Conservation (phyloP, 2,888 invertebrate species). For the Stegophylla sp. region DNA sequence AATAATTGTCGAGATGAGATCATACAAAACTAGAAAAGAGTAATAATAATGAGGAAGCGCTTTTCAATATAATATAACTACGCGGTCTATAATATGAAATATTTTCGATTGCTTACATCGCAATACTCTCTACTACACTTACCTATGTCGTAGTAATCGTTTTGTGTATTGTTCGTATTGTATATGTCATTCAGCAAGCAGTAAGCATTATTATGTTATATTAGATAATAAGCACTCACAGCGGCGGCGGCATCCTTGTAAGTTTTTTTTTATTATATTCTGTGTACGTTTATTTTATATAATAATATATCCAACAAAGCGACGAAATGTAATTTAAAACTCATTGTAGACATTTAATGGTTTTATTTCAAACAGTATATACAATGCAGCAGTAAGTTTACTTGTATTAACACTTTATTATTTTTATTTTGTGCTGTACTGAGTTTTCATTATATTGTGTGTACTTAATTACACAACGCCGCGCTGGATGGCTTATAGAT, state of each 20-base stretch:
- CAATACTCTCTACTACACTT: neutral
- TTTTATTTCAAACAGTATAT: conserved; percentile 15
- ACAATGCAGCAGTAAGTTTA: neutral
- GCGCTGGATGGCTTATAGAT: no score
- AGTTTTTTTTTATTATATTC: neutral
- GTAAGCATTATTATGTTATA: neutral
- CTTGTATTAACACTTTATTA: no score
- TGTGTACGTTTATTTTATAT: neutral
- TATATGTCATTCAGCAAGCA: neutral
- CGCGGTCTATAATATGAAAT: neutral
- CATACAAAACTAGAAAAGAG: no score
- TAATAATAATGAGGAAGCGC: no score
- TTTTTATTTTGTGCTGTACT: no score
- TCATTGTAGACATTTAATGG: neutral
- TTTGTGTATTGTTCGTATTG: conserved; percentile 22
- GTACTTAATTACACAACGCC: no score
- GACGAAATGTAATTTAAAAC: conserved; percentile 37
- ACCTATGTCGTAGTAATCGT: conserved; percentile 3
- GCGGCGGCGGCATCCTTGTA: no score
- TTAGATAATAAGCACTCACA: conserved; percentile 13
- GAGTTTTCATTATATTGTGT: no score
- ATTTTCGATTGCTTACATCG: neutral
- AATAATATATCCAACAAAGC: conserved; percentile 5
- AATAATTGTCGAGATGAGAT: no score
- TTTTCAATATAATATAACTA: neutral